Base-by-base conservation (phyloP, 2,888 invertebrate genomes). In the Mesoligia furuncula region DNA sequence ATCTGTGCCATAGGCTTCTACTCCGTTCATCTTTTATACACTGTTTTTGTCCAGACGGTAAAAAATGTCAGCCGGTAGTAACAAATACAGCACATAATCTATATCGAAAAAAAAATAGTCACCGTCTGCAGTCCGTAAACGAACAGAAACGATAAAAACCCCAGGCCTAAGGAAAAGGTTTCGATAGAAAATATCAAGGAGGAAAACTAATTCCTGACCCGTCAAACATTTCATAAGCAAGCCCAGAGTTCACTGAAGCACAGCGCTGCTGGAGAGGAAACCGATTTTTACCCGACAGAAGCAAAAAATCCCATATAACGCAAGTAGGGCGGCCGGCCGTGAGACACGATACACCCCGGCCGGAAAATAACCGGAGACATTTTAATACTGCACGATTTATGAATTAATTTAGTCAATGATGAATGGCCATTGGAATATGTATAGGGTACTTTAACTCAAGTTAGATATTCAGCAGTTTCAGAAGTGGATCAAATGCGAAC, bases 211-310 rank as follows among this genome's bases (percentile, higher is more conserved):
- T 95, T 94, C 90, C 92, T 93, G 92, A 92, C 91, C 92, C 92
- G 94, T 95, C 95, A 95, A 95, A 95, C 95, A 94, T 95, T 95
- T 95, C 94, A 95, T 93, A 93, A 94, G 92, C 94, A 94, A 93
- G 91, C 90, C 82, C 80, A 79, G 85, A 88, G 90, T 90, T 90
- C 90, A 91, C 88, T 90, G 89, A 90, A 89, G 91, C 90, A 73
- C 73, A 76, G 73, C 59, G 73, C 76, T 83, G n/a, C 48, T 90
- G 88, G 87, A 90, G 90, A 90, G 91, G 89, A 91, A 91, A 93
- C 91, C 91, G 92, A 93, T 94, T 94, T 94, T 93, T 92, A 90
- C 89, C 89, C 88, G 90, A 86, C 85, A 87, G 79, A 89, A 90
- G 90, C 88, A 93, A 93, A 92, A 94, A 92, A 84, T 73, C 75